Conservation (phyloP, 2,888 invertebrate genomes). For the Terebella lapidaria region DNA sequence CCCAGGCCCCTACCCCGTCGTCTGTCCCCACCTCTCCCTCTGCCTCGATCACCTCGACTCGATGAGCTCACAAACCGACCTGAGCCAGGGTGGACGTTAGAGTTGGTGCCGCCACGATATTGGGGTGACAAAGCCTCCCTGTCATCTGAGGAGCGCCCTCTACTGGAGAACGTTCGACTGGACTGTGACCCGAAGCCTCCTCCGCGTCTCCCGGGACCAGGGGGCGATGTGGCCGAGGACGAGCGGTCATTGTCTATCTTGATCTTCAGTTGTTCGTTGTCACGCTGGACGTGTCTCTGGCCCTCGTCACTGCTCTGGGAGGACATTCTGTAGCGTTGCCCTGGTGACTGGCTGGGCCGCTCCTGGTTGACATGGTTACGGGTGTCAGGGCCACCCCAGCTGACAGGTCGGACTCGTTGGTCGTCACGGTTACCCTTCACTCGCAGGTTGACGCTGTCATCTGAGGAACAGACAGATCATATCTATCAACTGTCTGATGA, state of each 20-base stretch:
- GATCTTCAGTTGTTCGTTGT: neutral
- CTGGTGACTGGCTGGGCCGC: too few relatives aligned
- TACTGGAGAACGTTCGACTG: neutral
- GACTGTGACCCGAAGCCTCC: neutral
- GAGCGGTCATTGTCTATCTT: conserved; percentile 1
- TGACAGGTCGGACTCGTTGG: too few relatives aligned
- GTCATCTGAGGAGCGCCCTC: neutral
- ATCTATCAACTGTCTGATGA: too few relatives aligned
- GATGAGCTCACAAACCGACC: neutral
- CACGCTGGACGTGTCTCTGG: neutral
- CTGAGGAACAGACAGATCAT: too few relatives aligned
- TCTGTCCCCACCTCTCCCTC: conserved; percentile 4
- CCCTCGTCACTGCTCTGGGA: conserved; percentile 1
- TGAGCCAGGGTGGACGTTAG: neutral
- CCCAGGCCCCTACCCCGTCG: neutral
- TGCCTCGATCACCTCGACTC: neutral
- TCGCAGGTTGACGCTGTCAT: too few relatives aligned
- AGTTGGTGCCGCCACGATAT: neutral
- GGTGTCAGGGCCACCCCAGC: too few relatives aligned
- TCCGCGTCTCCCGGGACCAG: neutral
- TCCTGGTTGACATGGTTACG: too few relatives aligned
- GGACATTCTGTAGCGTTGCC: neutral
- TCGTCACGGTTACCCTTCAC: too few relatives aligned
- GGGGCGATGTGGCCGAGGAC: neutral
- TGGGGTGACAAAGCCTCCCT: neutral